Conservation (phyloP, 2,113 vertebrate species). For the Grallaria varia region DNA sequence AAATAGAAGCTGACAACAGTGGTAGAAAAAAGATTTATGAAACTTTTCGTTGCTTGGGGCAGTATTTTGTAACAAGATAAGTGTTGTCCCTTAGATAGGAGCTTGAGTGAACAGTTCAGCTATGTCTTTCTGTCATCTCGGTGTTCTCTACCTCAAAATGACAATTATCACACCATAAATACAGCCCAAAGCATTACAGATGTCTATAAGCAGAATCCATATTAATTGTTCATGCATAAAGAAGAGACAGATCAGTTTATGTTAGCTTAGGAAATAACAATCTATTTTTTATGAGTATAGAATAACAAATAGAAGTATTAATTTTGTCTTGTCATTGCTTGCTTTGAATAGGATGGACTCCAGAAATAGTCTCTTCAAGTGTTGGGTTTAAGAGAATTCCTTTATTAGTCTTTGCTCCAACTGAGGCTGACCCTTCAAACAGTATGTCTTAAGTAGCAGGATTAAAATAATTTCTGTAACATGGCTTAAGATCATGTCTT, state of each 20-base stretch:
- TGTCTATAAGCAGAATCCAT: slow-evolving; percentile 71
- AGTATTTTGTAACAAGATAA: slow-evolving; percentile 64
- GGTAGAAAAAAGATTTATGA: slow-evolving; percentile 57
- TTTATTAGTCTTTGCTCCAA: neutral
- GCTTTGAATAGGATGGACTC: neutral
- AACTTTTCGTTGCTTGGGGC: slow-evolving; percentile 65
- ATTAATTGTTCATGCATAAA: slow-evolving; percentile 75
- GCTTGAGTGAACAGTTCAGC: slow-evolving; percentile 52
- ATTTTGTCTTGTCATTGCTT: slow-evolving; percentile 17
- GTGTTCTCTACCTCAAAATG: slow-evolving; percentile 65
- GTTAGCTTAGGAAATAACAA: slow-evolving; percentile 41
- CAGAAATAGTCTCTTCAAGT: neutral
- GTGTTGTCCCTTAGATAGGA: slow-evolving; percentile 56
- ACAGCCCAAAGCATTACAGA: slow-evolving; percentile 74
- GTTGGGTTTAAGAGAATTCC: neutral
- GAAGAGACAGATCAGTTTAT: slow-evolving; percentile 53
- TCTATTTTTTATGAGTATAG: slow-evolving; percentile 11
- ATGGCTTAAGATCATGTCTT: neutral
- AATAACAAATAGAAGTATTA: slow-evolving; percentile 21
- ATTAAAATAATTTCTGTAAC: neutral
- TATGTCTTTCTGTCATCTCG: slow-evolving; percentile 67
- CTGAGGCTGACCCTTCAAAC: neutral
- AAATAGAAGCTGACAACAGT: slow-evolving; percentile 47
- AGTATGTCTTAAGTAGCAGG: neutral
- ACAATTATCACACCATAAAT: slow-evolving; percentile 71